Base-by-base conservation (phyloP, 2,797 vertebrate species). In the Alectoris magna region DNA sequence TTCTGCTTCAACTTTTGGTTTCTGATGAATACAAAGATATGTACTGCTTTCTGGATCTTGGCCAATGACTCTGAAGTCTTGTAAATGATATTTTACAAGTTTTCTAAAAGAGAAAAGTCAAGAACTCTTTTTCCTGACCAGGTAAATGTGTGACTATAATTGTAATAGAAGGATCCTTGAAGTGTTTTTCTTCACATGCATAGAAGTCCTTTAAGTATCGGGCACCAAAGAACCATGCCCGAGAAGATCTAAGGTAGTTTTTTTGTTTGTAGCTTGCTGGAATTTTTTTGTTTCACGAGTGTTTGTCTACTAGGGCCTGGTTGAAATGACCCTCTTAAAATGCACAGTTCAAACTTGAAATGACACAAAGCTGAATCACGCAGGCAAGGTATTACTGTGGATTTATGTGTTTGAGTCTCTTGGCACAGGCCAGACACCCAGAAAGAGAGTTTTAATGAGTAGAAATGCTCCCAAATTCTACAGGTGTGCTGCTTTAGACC, bases 321-420 rank as follows among this genome's bases (percentile, higher is more conserved):
- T 84, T 94, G 70, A 94, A 95, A 86, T 49, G 79, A 87, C 82
- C 82, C 89, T 91, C 91, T 94, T 87, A 84, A 91, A 75, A 84
- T 62, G 43, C 76, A 26, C 58, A 2, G 34, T 79, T 88, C 91
- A 91, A 92, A 71, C 87, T 88, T 79, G 83, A 90, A 90, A 88
- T 82, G 71, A 64, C 85, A 90, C 16, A 93, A 73, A 55, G 24
- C 62, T 94, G 89, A 95, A 49, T 93, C 77, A 79, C 62, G 46
- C 64, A 74, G 85, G 83, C 34, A 39, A 76, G 91, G 23, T 64
- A 84, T 67, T 94, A 48, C 56, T 31, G 73, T 29, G 63, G 60
- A 69, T 82, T 92, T 88, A 39, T 56, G 68, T 77, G 60, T 70
- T 87, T 36, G 74, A 91, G 56, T 71, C 41, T 72, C 73, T 76